Evolutionary conservation across 1,140 invertebrate genomes (phyloP).

Genomic region (Drosophila virilis): DNA sequence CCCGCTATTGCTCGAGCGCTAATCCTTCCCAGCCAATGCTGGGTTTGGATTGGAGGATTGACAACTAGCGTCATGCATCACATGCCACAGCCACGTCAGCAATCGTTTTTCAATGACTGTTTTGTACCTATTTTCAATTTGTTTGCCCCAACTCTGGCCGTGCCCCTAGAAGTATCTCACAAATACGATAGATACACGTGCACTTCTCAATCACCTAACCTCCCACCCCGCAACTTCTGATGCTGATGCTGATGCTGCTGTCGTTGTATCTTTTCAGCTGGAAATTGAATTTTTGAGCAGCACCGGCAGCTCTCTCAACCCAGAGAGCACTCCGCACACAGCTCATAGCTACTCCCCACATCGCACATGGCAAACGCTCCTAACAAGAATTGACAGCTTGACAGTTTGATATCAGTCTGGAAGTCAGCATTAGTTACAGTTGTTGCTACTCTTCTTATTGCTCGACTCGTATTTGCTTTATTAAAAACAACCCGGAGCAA

Average conservation of each 20-base stretch:
- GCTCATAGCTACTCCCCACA: constrained; percentile 12
- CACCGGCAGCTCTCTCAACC: constrained; percentile 42
- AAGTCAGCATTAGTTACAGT: constrained; percentile 82
- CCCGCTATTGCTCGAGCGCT: constrained; percentile 28
- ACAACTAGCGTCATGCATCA: constrained; percentile 41
- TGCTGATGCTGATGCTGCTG: constrained; percentile 11
- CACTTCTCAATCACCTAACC: constrained; percentile 7
- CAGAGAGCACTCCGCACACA: neutral
- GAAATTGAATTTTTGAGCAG: constrained; percentile 82
- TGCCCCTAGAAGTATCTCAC: constrained; percentile 23
- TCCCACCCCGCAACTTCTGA: neutral
- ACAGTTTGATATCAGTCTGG: constrained; percentile 78
- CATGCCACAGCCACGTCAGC: constrained; percentile 65
- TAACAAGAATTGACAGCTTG: constrained; percentile 80
- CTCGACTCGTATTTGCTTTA: constrained; percentile 60
- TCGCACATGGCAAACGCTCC: constrained; percentile 55
- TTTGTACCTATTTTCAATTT: constrained; percentile 77
- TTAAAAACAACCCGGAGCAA: constrained; percentile 52
- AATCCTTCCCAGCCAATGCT: constrained; percentile 37
- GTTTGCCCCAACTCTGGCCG: constrained; percentile 20
- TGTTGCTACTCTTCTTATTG: constrained; percentile 13
- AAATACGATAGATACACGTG: constrained; percentile 23
- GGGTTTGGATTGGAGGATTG: neutral
- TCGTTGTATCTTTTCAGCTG: constrained; percentile 71
- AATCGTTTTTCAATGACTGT: constrained; percentile 80